These are phyloP conservation scores for Mycogona germanica DNA, from an alignment of 2,888 invertebrate species.

Conservation along the genomic window DNA sequence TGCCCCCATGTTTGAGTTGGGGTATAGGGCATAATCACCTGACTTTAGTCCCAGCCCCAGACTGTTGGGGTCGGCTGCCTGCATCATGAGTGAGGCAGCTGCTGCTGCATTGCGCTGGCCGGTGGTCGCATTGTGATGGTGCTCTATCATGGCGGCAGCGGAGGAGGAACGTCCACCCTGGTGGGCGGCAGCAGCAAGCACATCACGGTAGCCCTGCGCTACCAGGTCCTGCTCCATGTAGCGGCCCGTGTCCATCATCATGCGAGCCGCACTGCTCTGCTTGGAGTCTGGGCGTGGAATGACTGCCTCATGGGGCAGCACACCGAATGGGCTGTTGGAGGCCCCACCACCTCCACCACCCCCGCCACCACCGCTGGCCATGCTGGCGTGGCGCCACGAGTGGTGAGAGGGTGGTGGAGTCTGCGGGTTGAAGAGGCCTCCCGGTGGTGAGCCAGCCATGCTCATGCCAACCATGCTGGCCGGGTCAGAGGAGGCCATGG, in stretches of 20 bases:
- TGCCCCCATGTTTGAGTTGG: slow-evolving; percentile 16
- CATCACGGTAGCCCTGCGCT: slow-evolving; percentile 7
- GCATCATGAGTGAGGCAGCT: slow-evolving; percentile 14
- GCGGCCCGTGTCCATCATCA: slow-evolving; percentile 13
- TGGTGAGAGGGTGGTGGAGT: slow-evolving; percentile 23
- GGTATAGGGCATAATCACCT: slow-evolving; percentile 15
- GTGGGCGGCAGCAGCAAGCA: slow-evolving; percentile 1
- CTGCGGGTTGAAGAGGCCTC: slow-evolving; percentile 23
- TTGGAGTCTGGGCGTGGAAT: slow-evolving; percentile 20
- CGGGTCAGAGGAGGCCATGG: slow-evolving; percentile 17
- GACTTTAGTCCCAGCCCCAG: slow-evolving; percentile 15
- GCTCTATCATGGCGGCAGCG: too few species aligned
- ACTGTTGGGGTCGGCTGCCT: slow-evolving; percentile 13
- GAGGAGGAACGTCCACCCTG: not conserved
- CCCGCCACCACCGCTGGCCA: slow-evolving; percentile 23
- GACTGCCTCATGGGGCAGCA: slow-evolving; percentile 25
- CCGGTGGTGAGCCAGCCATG: slow-evolving; percentile 17
- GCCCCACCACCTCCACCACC: too few species aligned
- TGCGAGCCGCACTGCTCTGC: slow-evolving; percentile 8
- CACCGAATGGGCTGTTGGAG: slow-evolving; percentile 24
- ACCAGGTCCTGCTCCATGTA: slow-evolving; percentile 15
- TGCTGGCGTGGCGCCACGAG: slow-evolving; percentile 24
- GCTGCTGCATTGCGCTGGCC: slow-evolving; percentile 7
- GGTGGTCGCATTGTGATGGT: not conserved
- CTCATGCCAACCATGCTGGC: too few species aligned